Percentiles rank a stretch among this genome's conserved stretches.
These are phyloP conservation scores for Craniophora ligustri DNA, from an alignment of 2,888 invertebrate genomes.

Conservation along the genomic window DNA sequence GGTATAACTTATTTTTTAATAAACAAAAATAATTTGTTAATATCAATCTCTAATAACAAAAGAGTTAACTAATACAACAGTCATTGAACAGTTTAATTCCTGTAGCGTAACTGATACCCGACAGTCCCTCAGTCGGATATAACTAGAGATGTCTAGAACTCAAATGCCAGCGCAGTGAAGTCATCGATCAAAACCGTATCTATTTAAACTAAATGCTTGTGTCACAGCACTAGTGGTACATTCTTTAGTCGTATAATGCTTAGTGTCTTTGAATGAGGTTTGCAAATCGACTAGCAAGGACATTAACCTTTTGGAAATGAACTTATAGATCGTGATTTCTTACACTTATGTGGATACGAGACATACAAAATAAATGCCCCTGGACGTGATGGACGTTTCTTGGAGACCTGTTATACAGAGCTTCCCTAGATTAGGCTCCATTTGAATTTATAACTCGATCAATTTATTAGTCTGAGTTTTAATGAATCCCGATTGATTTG, in stretches of 20 bases:
- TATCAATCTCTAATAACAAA: no score
- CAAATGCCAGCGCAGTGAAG: conserved; percentile 30
- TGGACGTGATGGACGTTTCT: no score
- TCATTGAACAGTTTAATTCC: conserved; percentile 5
- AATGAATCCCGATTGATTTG: no score
- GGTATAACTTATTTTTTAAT: no score
- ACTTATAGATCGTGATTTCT: background rate
- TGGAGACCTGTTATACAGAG: no score
- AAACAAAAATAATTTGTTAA: no score
- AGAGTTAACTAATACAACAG: background rate
- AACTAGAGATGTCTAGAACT: conserved; percentile 16
- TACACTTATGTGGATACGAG: background rate
- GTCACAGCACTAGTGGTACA: conserved; percentile 19
- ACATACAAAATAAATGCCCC: no score
- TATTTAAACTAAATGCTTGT: conserved; percentile 39
- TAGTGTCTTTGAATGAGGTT: conserved; percentile 8
- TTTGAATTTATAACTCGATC: no score
- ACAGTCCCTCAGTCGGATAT: conserved; percentile 5
- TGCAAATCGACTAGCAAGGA: background rate
- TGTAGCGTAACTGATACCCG: conserved; percentile 1
- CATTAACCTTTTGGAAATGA: background rate
- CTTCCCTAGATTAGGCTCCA: no score
- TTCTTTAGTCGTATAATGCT: conserved; percentile 12
- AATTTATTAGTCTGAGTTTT: no score
- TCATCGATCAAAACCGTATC: conserved; percentile 48